phyloP scores from a whole-genome alignment of 2,888 invertebrate species.

The Neocrepidodera transversa region DNA sequence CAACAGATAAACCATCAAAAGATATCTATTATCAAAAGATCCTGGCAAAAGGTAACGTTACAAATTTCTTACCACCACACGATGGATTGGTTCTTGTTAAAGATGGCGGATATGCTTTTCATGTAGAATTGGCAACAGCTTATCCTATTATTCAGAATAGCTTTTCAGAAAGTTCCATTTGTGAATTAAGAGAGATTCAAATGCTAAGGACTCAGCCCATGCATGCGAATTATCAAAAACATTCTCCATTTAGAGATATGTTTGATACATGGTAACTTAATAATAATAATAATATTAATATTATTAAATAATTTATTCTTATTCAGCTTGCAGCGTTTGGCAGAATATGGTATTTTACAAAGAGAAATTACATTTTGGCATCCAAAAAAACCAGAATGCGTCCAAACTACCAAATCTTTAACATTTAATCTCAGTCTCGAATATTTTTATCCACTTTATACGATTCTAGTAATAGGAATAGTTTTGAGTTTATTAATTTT shows the following conservation, averaged over 20 bases:
- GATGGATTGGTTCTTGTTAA: conserved; percentile 49
- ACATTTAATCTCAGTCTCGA: conserved; percentile 48
- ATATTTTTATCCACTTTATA: conserved; percentile 52
- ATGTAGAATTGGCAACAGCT: conserved; percentile 53
- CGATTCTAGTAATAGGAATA: conserved; percentile 47
- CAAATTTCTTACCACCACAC: conserved; percentile 47
- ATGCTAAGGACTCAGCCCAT: conserved; percentile 49
- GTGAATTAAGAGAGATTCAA: conserved; percentile 54
- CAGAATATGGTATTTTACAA: conserved; percentile 50
- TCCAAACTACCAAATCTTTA: conserved; percentile 41
- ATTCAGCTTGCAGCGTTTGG: conserved; percentile 50
- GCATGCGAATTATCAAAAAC: conserved; percentile 51
- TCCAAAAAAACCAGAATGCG: conserved; percentile 52
- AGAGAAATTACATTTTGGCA: conserved; percentile 51
- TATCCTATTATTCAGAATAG: conserved; percentile 53
- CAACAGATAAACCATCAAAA: conserved; percentile 64
- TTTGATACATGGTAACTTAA: conserved; percentile 51
- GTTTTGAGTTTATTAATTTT: conserved; percentile 46
- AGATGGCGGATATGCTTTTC: conserved; percentile 55
- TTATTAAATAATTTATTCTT: neutral
- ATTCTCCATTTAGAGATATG: conserved; percentile 54
- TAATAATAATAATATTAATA: neutral
- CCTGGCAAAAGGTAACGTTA: conserved; percentile 36
- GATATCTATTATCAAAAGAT: conserved; percentile 69
- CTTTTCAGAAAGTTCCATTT: conserved; percentile 51